Evolutionary conservation across 2,888 invertebrate genomes (phyloP).

Genomic region (Arctia plantaginis): DNA sequence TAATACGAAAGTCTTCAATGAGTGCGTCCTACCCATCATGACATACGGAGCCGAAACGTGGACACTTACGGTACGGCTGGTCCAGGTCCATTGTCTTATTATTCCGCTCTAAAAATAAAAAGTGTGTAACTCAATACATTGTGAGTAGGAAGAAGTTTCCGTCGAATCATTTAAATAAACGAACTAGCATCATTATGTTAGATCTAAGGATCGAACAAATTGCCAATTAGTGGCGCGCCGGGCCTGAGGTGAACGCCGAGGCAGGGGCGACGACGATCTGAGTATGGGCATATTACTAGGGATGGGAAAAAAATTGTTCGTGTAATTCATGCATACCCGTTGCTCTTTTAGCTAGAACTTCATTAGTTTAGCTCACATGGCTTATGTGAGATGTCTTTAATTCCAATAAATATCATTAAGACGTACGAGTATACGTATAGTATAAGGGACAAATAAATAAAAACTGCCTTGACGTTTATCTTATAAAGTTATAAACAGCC

Average conservation of each 20-base stretch:
- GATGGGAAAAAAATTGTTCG: constrained; percentile 12
- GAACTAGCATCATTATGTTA: constrained; percentile 85
- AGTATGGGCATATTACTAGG: constrained; percentile 39
- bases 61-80: no score
- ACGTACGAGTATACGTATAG: no score
- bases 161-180: constrained; percentile 86
- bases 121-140: constrained; percentile 51
- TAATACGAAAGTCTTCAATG: no score
- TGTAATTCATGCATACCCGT: constrained; percentile 18
- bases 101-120: constrained; percentile 47
- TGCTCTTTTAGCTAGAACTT: constrained; percentile 6
- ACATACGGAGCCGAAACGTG: no score
- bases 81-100: constrained; percentile 1
- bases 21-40: no score
- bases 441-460: neutral
- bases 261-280: constrained; percentile 51
- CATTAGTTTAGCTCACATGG: neutral
- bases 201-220: constrained; percentile 86
- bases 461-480: no score
- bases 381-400: neutral
- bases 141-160: constrained; percentile 75
- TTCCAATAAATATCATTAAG: neutral
- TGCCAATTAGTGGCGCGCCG: constrained; percentile 82
- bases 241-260: constrained; percentile 61
- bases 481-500: no score